phyloP scores from a whole-genome alignment of 2,797 vertebrate species.

The Sitta carolinensis region DNA sequence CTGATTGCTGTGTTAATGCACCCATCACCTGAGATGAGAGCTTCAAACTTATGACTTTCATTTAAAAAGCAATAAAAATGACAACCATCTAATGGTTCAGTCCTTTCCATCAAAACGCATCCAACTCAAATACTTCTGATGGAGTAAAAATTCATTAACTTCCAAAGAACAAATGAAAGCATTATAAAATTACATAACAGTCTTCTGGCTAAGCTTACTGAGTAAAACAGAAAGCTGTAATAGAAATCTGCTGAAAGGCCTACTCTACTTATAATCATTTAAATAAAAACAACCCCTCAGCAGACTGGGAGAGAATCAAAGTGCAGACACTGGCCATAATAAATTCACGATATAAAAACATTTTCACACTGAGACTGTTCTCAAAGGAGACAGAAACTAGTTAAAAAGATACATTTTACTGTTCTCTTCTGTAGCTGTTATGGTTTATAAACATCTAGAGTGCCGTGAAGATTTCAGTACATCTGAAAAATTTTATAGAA shows the following conservation, averaged over 20 bases:
- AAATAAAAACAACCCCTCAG: constrained; percentile 20
- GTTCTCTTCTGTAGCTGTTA: neutral
- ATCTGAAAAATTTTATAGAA: neutral
- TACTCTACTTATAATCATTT: neutral
- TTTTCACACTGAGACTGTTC: neutral
- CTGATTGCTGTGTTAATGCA: neutral
- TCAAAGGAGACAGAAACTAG: constrained; percentile 8
- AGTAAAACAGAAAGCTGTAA: constrained; percentile 12
- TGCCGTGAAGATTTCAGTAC: neutral
- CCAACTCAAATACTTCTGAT: neutral
- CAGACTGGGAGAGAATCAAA: constrained; percentile 12
- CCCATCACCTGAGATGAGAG: neutral
- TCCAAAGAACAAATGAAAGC: constrained; percentile 17
- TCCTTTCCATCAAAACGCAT: neutral
- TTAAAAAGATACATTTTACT: neutral
- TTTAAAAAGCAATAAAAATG: constrained; percentile 11
- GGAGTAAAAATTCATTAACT: neutral
- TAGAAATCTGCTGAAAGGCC: constrained; percentile 4
- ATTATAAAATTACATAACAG: neutral
- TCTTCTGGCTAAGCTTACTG: neutral
- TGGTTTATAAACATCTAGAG: neutral
- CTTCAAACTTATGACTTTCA: neutral
- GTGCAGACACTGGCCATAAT: neutral
- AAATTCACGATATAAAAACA: neutral
- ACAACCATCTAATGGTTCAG: neutral